Evolutionary conservation across 1,140 invertebrate species (phyloP), one percentile per base, ranked within the genome.

Genomic region (Argopecten irradians): DNA sequence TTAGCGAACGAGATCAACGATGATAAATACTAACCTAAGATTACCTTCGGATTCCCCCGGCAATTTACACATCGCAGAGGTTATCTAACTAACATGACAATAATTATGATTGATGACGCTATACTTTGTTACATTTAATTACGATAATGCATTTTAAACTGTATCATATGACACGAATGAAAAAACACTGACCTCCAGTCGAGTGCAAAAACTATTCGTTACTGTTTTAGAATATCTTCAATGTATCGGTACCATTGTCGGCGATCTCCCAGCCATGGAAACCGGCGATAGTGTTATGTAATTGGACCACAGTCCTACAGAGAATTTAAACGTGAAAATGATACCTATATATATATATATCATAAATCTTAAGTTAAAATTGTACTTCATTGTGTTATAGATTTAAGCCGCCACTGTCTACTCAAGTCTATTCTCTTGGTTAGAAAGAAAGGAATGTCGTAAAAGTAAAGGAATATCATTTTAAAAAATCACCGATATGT

Each of bases 31-130:
- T 11, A 19, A n/a, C n/a, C n/a, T n/a, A n/a, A n/a, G n/a, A n/a
- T n/a, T n/a, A n/a, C n/a, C n/a, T n/a, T 19, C 43, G 16, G 16
- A 55, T 22, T 2, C 22, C 22, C 16, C 43, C 16, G 3, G 16
- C 22, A 2, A 19, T 71, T 71, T 3, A 71, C 55, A 71, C 28
- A n/a, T 71, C 55, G n/a, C 55, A 22, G 55, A n/a, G 55, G 55
- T 71, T 71, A 71, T 39, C n/a, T 2, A 46, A 22, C 5, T 71
- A 11, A 22, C 16, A n/a, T 16, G 1, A 8, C 5, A n/a, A 22
- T 71, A 71, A 71, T 71, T 71, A 71, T 71, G 55, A 71, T 71
- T 71, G 55, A 71, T 71, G 55, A n/a, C 55, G 22, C 28, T 71
- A 11, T 71, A 71, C 22, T 28, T 71, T 71, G 14, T 71, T 5